Base-by-base conservation (phyloP, 2,888 invertebrate species). In the Netelia inedita region DNA sequence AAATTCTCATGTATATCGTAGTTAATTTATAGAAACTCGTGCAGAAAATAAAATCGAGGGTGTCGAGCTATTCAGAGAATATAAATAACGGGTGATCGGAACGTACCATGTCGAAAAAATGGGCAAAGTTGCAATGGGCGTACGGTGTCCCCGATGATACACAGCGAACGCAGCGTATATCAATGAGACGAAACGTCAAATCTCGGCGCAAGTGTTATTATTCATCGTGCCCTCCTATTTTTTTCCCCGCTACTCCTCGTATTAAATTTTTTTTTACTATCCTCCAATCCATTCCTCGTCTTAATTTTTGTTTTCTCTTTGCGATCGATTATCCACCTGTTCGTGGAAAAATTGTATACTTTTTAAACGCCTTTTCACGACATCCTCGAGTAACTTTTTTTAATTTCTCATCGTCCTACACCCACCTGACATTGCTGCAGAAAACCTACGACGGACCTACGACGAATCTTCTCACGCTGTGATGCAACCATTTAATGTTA, bases 131-230 rank as follows among this genome's bases (percentile, higher is more conserved):
- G 43, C 65, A 6, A 86, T 88, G 89, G 90, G 89, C 89, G 90
- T 89, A 85, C 82, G 71, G 78, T 61, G 59, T 78, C 66, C 79
- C 79, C 71, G 72, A 73, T 63, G 89, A 91, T 93, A 91, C 89
- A 90, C 91, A 91, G 89, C 91, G 87, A 87, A 84, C 85, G 85
- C 85, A 81, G 75, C 85, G 87, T 86, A 75, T 65, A 66, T 53
- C 35, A 53, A 46, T 88, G 82, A 71, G 85, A 69, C 57, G 87
- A 91, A 91, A 90, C 86, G 90, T 91, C 90, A 91, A 89, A 83
- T 72, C 55, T 73, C 76, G 43, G 55, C 14, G 16, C 53, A 78
- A 61, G 55, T 81, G 80, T 84, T 72, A 72, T 78, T 76, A 57
- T 55, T 68, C 10, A 35, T 23, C 61, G 16, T 65, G 11, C 43